Evolutionary conservation across 2,888 invertebrate species (phyloP).

Genomic region (Melieria crassipennis): DNA sequence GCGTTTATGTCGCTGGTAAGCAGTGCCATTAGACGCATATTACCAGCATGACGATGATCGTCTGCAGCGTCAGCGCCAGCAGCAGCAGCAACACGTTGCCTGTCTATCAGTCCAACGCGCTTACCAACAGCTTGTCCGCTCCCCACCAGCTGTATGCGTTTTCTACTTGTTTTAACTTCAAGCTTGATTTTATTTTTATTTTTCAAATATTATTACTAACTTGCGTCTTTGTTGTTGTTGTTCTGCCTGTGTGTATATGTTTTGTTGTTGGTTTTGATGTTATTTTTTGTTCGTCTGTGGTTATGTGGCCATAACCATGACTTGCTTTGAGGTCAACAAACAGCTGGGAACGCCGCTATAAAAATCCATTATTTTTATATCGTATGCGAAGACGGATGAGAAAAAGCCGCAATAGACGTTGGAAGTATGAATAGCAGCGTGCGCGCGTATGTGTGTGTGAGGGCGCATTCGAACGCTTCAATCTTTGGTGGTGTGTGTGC

Average conservation of each 20-base stretch:
- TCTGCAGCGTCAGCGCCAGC: neutral
- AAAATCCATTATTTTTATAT: conserved; percentile 32
- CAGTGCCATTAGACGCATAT: too few relatives aligned
- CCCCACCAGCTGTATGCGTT: conserved; percentile 4
- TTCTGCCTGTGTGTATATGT: neutral
- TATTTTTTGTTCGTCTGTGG: neutral
- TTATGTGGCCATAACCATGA: conserved; percentile 62
- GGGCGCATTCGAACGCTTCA: conserved; percentile 12
- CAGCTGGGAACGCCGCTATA: conserved; percentile 58
- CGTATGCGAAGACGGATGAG: conserved; percentile 14
- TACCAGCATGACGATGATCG: too few relatives aligned
- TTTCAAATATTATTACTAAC: conserved; percentile 12
- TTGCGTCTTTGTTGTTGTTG: conserved; percentile 12
- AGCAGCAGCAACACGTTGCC: neutral
- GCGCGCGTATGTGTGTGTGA: conserved; percentile 5
- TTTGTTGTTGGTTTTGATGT: conserved; percentile 2
- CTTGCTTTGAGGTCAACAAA: conserved; percentile 66
- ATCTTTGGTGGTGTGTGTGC: too few relatives aligned
- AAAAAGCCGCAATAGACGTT: conserved; percentile 10
- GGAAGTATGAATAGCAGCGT: conserved; percentile 13
- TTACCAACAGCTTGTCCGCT: conserved; percentile 1
- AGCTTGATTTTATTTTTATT: conserved; percentile 20
- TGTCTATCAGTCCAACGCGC: neutral
- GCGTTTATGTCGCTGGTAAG: too few relatives aligned
- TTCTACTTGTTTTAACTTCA: neutral